A percentile compares a stretch with the other conserved stretches of the same genome.
Evolutionary conservation across 2,113 vertebrate genomes (phyloP).

Genomic region (Hemiprocne comata): DNA sequence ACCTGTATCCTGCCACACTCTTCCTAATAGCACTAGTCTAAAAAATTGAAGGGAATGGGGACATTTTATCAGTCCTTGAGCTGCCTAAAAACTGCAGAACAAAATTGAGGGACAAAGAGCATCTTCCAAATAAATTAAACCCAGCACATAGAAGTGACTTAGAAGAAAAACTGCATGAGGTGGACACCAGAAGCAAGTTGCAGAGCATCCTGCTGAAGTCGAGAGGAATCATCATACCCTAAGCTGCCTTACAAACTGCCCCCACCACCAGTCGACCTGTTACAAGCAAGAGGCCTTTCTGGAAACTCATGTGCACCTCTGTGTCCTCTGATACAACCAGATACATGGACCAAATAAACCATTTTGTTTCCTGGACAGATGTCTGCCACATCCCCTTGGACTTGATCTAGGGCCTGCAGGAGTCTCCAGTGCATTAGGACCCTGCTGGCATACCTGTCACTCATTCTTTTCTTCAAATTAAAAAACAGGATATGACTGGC

Average conservation of each 20-base stretch:
- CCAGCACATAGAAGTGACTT: neutral
- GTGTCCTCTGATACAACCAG: neutral
- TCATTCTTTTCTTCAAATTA: neutral
- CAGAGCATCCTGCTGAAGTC: neutral
- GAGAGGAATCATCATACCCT: neutral
- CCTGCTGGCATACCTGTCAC: neutral
- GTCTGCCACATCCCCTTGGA: neutral
- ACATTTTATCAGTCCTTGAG: neutral
- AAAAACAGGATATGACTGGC: neutral
- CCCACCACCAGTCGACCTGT: neutral
- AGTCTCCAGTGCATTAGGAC: fast-evolving
- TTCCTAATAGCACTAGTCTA: neutral
- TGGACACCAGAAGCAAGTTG: neutral
- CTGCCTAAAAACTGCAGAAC: neutral
- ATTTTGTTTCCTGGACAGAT: neutral
- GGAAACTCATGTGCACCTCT: neutral
- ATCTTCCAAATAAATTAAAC: neutral
- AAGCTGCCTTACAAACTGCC: neutral
- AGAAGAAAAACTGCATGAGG: neutral
- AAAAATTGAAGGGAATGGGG: neutral
- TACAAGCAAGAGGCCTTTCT: neutral
- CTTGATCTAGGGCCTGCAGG: neutral
- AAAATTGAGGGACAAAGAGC: neutral
- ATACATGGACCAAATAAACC: neutral
- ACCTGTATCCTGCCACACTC: neutral